A percentile compares a stretch with the other conserved stretches of the same genome.
phyloP scores from a whole-genome alignment of 2,888 invertebrate species.

The Cryptophagus acutangulus region DNA sequence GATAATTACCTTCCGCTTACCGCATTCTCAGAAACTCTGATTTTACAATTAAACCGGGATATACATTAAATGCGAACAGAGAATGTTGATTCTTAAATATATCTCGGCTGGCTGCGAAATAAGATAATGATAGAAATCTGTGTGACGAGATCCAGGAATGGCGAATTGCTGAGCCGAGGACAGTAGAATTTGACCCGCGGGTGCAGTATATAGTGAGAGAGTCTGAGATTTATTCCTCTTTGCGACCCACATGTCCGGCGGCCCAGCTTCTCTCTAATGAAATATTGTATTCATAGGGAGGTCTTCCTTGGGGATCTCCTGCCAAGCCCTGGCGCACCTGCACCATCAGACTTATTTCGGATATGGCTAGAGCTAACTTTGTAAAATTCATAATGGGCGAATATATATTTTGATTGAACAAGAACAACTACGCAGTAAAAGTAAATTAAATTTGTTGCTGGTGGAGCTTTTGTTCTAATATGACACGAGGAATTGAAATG shows the following conservation, averaged over 20 bases:
- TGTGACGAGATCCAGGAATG: too few relatives aligned
- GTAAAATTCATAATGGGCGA: too few relatives aligned
- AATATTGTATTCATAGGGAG: conserved; percentile 49
- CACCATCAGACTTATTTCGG: conserved; percentile 13
- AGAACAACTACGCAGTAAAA: too few relatives aligned
- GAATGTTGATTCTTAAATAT: too few relatives aligned
- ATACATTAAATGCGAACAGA: too few relatives aligned
- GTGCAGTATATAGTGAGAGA: conserved; percentile 43
- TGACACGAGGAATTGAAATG: conserved; percentile 20
- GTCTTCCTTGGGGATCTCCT: conserved; percentile 35
- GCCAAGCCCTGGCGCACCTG: conserved; percentile 24
- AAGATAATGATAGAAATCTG: too few relatives aligned
- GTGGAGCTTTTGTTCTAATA: conserved; percentile 2
- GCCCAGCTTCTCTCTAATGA: conserved; percentile 46
- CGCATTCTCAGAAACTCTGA: background rate
- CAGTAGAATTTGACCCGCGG: conserved; percentile 47
- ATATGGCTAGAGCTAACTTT: too few relatives aligned
- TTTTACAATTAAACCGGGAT: too few relatives aligned
- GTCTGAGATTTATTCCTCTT: conserved; percentile 46
- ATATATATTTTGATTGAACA: too few relatives aligned
- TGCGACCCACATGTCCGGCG: conserved; percentile 40
- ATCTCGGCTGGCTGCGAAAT: too few relatives aligned
- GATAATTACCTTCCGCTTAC: conserved; percentile 46
- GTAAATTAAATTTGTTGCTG: conserved; percentile 6
- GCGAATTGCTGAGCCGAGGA: conserved; percentile 38